phyloP scores from a whole-genome alignment of 2,888 invertebrate genomes.

The Eudasyphora cyanicolor region DNA sequence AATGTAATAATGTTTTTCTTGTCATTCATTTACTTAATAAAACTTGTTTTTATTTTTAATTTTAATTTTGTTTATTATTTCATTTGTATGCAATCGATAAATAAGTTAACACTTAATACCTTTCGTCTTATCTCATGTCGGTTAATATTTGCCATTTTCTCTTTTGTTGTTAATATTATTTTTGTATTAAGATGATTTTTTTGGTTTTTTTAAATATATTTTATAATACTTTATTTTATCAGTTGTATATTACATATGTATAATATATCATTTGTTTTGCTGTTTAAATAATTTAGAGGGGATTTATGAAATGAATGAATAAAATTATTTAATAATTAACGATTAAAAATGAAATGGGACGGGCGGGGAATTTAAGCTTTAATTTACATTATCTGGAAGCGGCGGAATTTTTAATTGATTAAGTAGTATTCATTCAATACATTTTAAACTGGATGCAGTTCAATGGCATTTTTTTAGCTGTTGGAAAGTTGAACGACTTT shows the following conservation, averaged over 20 bases:
- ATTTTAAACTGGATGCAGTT: too few species aligned
- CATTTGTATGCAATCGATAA: constrained; percentile 42
- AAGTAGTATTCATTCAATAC: too few species aligned
- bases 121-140: constrained; percentile 19
- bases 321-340: background rate
- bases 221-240: constrained; percentile 7
- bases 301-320: background rate
- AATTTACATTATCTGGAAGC: background rate
- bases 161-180: constrained; percentile 24
- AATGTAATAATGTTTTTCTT: constrained; percentile 1
- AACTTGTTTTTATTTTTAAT: constrained; percentile 21
- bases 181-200: constrained; percentile 26
- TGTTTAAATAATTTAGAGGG: background rate
- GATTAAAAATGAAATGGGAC: background rate
- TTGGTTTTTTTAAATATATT: background rate
- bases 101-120: constrained; percentile 56
- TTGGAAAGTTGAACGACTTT: background rate
- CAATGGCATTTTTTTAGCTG: background rate
- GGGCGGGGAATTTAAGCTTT: background rate
- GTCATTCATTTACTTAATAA: constrained; percentile 33
- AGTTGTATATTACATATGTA: constrained; percentile 16
- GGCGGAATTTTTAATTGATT: too few species aligned
- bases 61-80: background rate
- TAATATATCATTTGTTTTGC: constrained; percentile 4
- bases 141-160: constrained; percentile 12